Base-by-base conservation (phyloP, 2,797 vertebrate genomes). In the Poecilia picta region DNA sequence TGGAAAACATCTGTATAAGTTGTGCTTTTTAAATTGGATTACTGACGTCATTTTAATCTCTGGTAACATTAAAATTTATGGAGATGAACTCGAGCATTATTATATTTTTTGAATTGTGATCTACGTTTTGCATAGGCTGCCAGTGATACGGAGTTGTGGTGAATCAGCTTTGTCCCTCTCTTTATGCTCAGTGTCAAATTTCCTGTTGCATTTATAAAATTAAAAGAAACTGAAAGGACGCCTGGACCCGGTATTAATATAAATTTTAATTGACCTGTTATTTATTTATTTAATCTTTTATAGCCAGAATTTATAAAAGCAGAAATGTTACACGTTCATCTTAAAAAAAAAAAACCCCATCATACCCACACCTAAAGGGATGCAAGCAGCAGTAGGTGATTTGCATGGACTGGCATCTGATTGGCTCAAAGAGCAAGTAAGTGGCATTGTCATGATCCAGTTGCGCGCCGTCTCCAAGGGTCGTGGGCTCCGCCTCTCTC, bases 381-480 rank as follows among this genome's bases (percentile, higher is more conserved):
- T 0, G 25, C 41, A 45, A 68, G 25, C 36, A 39, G 64, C 36
- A 12, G 33, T 5, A 59, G 13, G n/a, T 23, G 57, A 49, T 77
- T 62, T 13, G 78, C 80, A 71, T 71, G 66, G 79, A 62, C 6
- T 73, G 45, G 79, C 73, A 72, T 53, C 86, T 79, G 89, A 93
- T 93, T 94, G 93, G 93, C 89, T 91, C 59, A 0, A 12, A 13
- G 11, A 0, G 11, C 2, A 74, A 81, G 55, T 87, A 87, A 93
- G 83, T 92, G 92, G 73, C 91, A 70, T 76, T 43, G 73, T 80
- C 79, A 0, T 8, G 73, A 77, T 89, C 90, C 91, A 93, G 73
- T 93, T 28, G 88, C 77, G 1, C 83, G 49, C 87, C 89, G 93
- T 94, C 93, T 93, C 91, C 89, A 80, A 80, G 92, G 88, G 5